Percentiles rank a stretch among this genome's conserved stretches.
Evolutionary conservation across 2,113 vertebrate species (phyloP).

Genomic region (mouse (Mus musculus)): GRCm39 chr15:13730001-13730500

Average conservation of each 20-base stretch:
- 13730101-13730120: slow-evolving; percentile 21
- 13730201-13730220: slow-evolving; percentile 62
- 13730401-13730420: background rate
- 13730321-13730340: background rate
- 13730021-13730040: slow-evolving; percentile 40
- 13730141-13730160: background rate
- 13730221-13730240: slow-evolving; percentile 20
- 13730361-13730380: background rate
- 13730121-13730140: background rate
- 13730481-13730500: slow-evolving; percentile 12
- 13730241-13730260: background rate
- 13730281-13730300: background rate
- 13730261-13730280: background rate
- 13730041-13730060: slow-evolving; percentile 37
- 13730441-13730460: background rate
- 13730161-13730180: background rate
- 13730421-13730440: slow-evolving; percentile 5
- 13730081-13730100: slow-evolving; percentile 43
- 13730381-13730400: background rate
- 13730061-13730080: background rate
- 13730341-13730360: background rate
- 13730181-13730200: slow-evolving; percentile 30
- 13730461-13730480: background rate
- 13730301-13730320: background rate
- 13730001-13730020: slow-evolving; percentile 41